phyloP scores from a whole-genome alignment of 2,888 invertebrate species.

The Cartodere bifasciata region DNA sequence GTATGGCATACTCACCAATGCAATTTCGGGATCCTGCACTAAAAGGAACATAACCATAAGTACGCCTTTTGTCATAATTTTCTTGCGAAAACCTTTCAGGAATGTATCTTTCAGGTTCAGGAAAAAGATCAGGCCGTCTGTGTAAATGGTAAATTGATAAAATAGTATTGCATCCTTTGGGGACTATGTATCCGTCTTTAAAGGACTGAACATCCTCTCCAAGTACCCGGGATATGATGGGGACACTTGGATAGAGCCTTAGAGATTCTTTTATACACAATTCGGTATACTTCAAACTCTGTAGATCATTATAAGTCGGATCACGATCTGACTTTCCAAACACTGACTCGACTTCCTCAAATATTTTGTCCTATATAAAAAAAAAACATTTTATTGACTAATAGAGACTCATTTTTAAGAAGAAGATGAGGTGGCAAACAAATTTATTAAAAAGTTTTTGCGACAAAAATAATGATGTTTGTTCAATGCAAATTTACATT shows the following conservation, averaged over 20 bases:
- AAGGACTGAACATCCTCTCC: constrained; percentile 7
- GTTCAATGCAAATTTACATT: no score
- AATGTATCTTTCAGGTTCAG: constrained; percentile 33
- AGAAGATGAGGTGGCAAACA: no score
- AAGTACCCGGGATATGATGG: constrained; percentile 10
- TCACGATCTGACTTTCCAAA: constrained; percentile 1
- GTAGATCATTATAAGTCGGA: constrained; percentile 11
- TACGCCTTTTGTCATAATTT: constrained; percentile 29
- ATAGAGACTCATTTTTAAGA: no score
- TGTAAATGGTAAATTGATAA: constrained; percentile 32
- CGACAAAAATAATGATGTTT: no score
- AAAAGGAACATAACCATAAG: constrained; percentile 33
- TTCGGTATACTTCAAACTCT: constrained; percentile 10
- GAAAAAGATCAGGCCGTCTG: constrained; percentile 34
- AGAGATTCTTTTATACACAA: constrained; percentile 19
- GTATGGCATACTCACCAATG: constrained; percentile 25
- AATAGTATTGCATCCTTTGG: constrained; percentile 13
- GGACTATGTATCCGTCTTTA: constrained; percentile 10
- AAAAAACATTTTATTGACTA: no score
- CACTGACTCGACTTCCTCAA: constrained; percentile 13
- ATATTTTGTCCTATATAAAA: constrained; percentile 16
- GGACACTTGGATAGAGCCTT: constrained; percentile 18
- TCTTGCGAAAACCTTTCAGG: constrained; percentile 33
- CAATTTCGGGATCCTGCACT: constrained; percentile 35
- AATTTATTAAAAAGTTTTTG: no score